Percentiles rank a stretch among this genome's conserved stretches.
Conservation (phyloP, 1,140 invertebrate species). For the Orchesella cincta region DNA sequence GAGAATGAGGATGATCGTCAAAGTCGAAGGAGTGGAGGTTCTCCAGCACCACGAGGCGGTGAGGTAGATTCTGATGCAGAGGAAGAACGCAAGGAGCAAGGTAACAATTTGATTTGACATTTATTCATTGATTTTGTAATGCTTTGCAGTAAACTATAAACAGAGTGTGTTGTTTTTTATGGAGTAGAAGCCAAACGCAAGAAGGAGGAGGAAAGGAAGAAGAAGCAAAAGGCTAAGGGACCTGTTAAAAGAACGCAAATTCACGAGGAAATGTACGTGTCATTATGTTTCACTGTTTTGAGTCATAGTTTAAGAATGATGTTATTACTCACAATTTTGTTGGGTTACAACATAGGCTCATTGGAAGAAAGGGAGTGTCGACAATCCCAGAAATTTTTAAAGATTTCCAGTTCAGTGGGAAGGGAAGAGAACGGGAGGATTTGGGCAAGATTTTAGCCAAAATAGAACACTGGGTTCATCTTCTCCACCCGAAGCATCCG, state of each 20-base stretch:
- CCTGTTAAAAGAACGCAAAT: slow-evolving; percentile 37
- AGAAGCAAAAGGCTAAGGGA: slow-evolving; percentile 36
- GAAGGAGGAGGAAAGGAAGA: slow-evolving; percentile 32
- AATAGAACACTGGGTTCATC: slow-evolving; percentile 88
- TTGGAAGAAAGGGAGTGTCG: slow-evolving; percentile 65
- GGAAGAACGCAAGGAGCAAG: slow-evolving; percentile 27
- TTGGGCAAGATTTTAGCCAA: slow-evolving; percentile 76
- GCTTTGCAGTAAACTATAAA: too few species aligned
- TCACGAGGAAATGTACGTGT: slow-evolving; percentile 45
- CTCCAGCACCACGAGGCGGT: too few species aligned
- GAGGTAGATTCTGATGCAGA: too few species aligned
- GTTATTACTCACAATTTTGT: too few species aligned
- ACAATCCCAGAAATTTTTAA: slow-evolving; percentile 76
- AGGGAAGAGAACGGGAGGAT: slow-evolving; percentile 81
- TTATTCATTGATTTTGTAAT: not conserved
- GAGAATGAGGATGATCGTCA: not conserved
- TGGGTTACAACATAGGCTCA: slow-evolving; percentile 37
- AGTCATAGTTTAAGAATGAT: too few species aligned
- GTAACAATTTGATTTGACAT: not conserved
- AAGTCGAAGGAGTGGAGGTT: not conserved
- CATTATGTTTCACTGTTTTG: not conserved
- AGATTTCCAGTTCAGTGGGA: slow-evolving; percentile 79
- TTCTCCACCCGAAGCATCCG: slow-evolving; percentile 81
- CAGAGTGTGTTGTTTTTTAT: too few species aligned
- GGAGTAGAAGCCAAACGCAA: not conserved